Evolutionary conservation across 2,888 invertebrate genomes (phyloP), one percentile per base, ranked within the genome.

Genomic region (Ectemnius cavifrons): DNA sequence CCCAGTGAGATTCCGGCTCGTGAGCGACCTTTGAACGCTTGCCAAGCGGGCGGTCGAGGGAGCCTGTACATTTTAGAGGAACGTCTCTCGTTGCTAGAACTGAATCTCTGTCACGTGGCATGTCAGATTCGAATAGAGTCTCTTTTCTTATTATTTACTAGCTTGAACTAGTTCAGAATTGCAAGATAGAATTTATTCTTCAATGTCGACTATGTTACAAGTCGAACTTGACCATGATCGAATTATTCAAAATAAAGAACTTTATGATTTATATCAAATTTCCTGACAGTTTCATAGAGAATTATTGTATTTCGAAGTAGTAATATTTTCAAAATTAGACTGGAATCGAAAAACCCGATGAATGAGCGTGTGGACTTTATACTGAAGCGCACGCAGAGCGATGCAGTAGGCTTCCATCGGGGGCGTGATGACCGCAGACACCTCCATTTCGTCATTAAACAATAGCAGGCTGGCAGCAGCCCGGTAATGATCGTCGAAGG

Each of bases 21-120:
- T 52, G 65, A 59, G 63, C 78, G 81, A 83, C 78, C 79, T 76
- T 83, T 81, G 82, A 73, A 76, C 63, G 49, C 65, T 70, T 71
- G 82, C 82, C 82, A 83, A 83, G 71, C 71, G 70, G 77, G 23
- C 2, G 23, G 3, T 23, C 76, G 74, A 71, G 60, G 60, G 75
- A 63, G 37, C 8, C 37, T 11, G 66, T 57, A 62, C 63, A 81
- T 79, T 83, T 76, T 46, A 79, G 76, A 81, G 81, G 79, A 81
- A 79, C 67, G 75, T 75, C 60, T 23, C 23, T 2, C 23, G n/a
- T n/a, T 28, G 59, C 23, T 71, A 64, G 63, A 71, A 28, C 61
- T 46, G 64, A 37, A 20, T 37, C 20, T 58, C 58, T 63, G 57
- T 66, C 59, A 69, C 61, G 66, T 47, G 45, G 59, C 75, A n/a